A percentile compares a stretch with the other conserved stretches of the same genome.
These are phyloP conservation scores for Megaceryle maxima DNA, from an alignment of 2,113 vertebrate genomes.

Conservation along the genomic window DNA sequence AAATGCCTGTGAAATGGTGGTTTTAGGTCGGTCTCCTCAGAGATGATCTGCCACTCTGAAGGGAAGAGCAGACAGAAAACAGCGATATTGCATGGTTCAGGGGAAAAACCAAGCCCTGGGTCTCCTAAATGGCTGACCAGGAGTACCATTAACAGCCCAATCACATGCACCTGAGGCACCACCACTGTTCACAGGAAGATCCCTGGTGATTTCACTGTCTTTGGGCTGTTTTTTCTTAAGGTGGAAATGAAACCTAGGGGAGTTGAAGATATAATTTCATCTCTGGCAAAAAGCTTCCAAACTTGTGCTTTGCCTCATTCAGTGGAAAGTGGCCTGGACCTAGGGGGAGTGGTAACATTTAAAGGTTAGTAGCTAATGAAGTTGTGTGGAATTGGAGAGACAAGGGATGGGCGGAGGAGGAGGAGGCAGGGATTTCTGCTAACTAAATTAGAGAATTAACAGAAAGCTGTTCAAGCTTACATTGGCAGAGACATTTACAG, in stretches of 20 bases:
- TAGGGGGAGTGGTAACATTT: not conserved
- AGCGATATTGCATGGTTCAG: not conserved
- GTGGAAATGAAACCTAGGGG: not conserved
- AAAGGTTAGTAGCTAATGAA: not conserved
- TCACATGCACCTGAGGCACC: not conserved
- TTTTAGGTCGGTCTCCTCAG: not conserved
- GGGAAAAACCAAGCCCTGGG: not conserved
- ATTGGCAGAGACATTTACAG: constrained; percentile 17
- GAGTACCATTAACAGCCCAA: not conserved
- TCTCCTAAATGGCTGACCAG: not conserved
- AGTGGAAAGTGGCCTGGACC: not conserved
- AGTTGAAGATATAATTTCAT: not conserved
- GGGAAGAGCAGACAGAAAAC: not conserved
- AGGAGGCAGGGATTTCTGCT: not conserved
- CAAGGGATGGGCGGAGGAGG: not conserved
- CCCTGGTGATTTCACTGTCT: not conserved
- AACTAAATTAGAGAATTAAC: not conserved
- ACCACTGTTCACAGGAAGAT: not conserved
- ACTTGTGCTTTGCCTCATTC: not conserved
- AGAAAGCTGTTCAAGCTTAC: not conserved
- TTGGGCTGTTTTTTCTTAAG: not conserved
- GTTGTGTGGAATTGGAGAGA: not conserved
- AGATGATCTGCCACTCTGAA: not conserved
- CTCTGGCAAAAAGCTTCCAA: not conserved
- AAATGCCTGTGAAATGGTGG: not conserved